Base-by-base conservation (phyloP, 2,888 invertebrate genomes). In the Linnaemya vulpina region DNA sequence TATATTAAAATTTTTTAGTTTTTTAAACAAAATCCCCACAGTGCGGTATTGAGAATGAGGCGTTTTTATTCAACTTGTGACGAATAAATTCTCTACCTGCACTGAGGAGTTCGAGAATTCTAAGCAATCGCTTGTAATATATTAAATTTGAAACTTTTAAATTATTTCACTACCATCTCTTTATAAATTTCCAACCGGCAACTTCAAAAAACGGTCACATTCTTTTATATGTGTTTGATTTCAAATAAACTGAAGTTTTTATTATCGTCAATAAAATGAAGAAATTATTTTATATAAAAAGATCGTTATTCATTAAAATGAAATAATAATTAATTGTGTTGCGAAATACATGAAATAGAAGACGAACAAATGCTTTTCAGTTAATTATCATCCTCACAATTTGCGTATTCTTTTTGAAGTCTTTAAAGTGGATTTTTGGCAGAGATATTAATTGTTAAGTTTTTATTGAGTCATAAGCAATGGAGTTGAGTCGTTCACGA, bases 211-310 rank as follows among this genome's bases (percentile, higher is more conserved):
- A 11, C 58, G 67, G 20, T 67, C 51, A 46, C 25, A 25, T 35
- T 13, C 17, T 43, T 17, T 58, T 38, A 53, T 38, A 53, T 53
- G 40, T 46, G 46, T 63, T 58, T 58, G 58, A 67, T 76, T 46
- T 58, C 15, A 67, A 76, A 58, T 76, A 63, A 67, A 76, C 53
- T 75, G 53, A 51, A 75, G 63, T 63, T 76, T 67, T 76, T 67
- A 46, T 67, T 55, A 67, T 65, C 35, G 10, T 46, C 55, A 58
- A 76, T 76, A 67, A 76, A 67, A 76, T 76, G 22, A 67, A 67
- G 43, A 76, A 76, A 58, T 67, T 22, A 49, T 58, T 55, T 75
- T 13, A 46, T 55, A 67, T 67, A 25, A 20, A 51, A 76, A 67
- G 38, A 46, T 58, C 38, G 22, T 67, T 67, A 25, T 43, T 63